phyloP scores from a whole-genome alignment of 30 jellyfish, hydroid and myxozoan genomes.

The Turritopsis rubra region DNA sequence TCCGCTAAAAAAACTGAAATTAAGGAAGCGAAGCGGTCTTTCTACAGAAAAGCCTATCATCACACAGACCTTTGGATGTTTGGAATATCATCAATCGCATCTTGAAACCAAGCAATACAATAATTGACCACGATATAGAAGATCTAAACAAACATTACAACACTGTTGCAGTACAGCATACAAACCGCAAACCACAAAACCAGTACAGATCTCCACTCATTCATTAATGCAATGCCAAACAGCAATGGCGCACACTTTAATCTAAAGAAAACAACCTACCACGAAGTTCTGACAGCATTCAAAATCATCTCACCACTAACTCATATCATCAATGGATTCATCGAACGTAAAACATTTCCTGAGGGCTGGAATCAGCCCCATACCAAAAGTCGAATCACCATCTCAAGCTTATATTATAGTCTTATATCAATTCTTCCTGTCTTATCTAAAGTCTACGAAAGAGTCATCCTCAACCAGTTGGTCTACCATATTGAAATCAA shows the following conservation, averaged over 20 bases:
- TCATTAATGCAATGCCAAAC: neutral
- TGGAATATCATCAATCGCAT: slow-evolving; percentile 3
- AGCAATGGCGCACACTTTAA: neutral
- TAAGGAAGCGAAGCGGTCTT: neutral
- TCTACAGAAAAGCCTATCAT: slow-evolving; percentile 3
- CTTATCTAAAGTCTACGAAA: neutral
- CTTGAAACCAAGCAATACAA: neutral
- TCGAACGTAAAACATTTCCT: neutral
- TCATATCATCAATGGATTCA: neutral
- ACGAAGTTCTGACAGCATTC: neutral
- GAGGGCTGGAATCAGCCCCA: neutral
- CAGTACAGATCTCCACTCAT: neutral
- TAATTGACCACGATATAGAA: neutral
- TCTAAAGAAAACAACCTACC: neutral
- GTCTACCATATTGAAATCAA: neutral
- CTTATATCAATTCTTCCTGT: neutral
- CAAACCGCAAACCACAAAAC: neutral
- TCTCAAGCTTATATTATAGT: neutral
- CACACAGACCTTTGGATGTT: neutral
- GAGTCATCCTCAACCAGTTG: neutral
- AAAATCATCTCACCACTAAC: neutral
- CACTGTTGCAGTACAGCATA: neutral
- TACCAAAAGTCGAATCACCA: neutral
- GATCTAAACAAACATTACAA: neutral
- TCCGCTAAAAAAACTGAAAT: neutral